These are phyloP conservation scores for Calameuta pallipes DNA, from an alignment of 2,888 invertebrate genomes.

Conservation along the genomic window DNA sequence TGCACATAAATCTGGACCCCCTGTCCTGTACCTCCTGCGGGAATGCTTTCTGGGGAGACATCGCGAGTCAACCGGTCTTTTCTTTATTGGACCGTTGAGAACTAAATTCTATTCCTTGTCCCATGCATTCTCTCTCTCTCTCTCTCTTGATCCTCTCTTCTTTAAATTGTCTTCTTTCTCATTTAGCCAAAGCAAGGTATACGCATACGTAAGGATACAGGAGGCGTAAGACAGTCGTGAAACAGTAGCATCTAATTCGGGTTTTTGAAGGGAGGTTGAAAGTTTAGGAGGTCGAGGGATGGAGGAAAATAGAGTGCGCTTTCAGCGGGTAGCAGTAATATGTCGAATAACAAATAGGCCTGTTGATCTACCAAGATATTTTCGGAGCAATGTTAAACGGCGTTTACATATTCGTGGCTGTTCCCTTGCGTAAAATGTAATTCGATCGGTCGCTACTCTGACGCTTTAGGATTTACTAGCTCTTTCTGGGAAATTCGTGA, in stretches of 20 bases:
- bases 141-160: neutral
- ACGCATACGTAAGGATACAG: neutral
- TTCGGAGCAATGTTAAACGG: slow-evolving; percentile 31
- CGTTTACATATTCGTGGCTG: slow-evolving; percentile 25
- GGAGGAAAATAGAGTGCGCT: neutral
- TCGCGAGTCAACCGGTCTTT: slow-evolving; percentile 54
- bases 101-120: slow-evolving; percentile 18
- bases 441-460: slow-evolving; percentile 31
- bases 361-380: slow-evolving; percentile 34
- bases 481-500: slow-evolving; percentile 34
- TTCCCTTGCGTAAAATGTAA: slow-evolving; percentile 28
- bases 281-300: neutral
- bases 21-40: slow-evolving; percentile 40
- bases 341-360: slow-evolving; percentile 31
- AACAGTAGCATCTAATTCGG: neutral
- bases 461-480: slow-evolving; percentile 34
- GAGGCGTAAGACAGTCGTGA: neutral
- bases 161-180: slow-evolving; percentile 46
- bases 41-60: slow-evolving; percentile 56
- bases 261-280: neutral
- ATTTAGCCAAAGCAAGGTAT: neutral
- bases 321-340: slow-evolving; percentile 9
- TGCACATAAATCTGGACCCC: slow-evolving; percentile 65
- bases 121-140: neutral
- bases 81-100: slow-evolving; percentile 62